Conservation (phyloP, 2,113 vertebrate species). For the Bos javanicus region DNA sequence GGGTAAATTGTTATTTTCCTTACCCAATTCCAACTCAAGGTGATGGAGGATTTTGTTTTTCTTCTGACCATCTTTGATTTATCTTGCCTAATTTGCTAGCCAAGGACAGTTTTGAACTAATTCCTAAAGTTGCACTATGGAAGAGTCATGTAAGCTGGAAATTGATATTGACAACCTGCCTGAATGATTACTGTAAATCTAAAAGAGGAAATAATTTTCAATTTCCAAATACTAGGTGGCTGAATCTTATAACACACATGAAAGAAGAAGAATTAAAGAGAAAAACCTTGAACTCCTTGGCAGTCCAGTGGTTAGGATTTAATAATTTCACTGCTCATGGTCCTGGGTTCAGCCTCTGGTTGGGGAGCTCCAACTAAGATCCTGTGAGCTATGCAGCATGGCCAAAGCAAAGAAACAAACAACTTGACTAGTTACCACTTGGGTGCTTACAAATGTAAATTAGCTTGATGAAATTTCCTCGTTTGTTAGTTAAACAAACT, state of each 20-base stretch:
- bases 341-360: neutral
- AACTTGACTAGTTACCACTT: neutral
- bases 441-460: neutral
- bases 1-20: neutral
- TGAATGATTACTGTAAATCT: slow-evolving; percentile 65
- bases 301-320: neutral
- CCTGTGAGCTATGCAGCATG: neutral
- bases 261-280: neutral
- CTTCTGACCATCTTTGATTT: neutral
- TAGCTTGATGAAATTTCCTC: neutral
- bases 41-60: neutral
- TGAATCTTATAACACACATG: neutral
- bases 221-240: slow-evolving; percentile 28
- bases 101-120: slow-evolving; percentile 53
- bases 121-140: neutral
- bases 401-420: neutral
- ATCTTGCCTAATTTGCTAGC: slow-evolving; percentile 50
- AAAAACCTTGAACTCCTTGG: neutral
- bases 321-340: neutral
- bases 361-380: neutral
- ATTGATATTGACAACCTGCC: slow-evolving; percentile 67
- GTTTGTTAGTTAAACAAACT: slow-evolving; percentile 2
- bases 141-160: slow-evolving; percentile 52
- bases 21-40: neutral
- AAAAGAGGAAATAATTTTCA: slow-evolving; percentile 62